Evolutionary conservation across 2,797 vertebrate genomes (phyloP).

Genomic region (Botia kubotai): DNA sequence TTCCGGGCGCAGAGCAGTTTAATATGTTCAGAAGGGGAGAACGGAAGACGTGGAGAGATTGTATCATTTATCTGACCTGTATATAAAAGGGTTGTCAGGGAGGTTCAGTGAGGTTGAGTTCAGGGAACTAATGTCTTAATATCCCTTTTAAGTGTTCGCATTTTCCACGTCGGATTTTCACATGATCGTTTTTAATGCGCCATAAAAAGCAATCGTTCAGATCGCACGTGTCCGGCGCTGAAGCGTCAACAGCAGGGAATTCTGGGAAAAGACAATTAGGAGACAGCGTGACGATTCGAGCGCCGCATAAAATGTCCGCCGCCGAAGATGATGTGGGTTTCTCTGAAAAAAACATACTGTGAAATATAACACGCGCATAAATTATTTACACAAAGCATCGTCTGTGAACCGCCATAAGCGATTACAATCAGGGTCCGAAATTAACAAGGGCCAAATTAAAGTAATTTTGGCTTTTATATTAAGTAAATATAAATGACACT

Average conservation of each 20-base stretch:
- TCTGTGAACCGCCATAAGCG: neutral
- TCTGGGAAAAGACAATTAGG: neutral
- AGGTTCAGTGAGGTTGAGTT: conserved; percentile 73
- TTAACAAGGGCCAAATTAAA: neutral
- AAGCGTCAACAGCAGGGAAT: conserved; percentile 54
- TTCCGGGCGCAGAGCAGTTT: conserved; percentile 70
- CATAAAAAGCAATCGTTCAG: conserved; percentile 72
- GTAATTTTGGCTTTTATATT: neutral
- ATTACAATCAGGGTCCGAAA: neutral
- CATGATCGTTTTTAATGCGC: conserved; percentile 70
- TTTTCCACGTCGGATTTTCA: conserved; percentile 68
- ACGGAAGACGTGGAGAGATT: conserved; percentile 55
- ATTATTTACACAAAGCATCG: conserved; percentile 9
- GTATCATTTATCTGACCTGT: conserved; percentile 68
- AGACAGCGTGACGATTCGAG: neutral
- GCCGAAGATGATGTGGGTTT: neutral
- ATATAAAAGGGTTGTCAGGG: conserved; percentile 67
- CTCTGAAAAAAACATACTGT: neutral
- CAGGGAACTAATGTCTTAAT: conserved; percentile 69
- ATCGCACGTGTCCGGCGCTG: conserved; percentile 52
- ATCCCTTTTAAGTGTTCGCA: conserved; percentile 71
- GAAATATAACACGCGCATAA: conserved; percentile 5
- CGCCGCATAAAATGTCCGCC: conserved; percentile 7
- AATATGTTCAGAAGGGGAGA: conserved; percentile 64
- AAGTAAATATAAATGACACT: neutral